Evolutionary conservation across 2,113 vertebrate genomes (phyloP), one percentile per base, ranked within the genome.

Genomic region (Pagrus major): DNA sequence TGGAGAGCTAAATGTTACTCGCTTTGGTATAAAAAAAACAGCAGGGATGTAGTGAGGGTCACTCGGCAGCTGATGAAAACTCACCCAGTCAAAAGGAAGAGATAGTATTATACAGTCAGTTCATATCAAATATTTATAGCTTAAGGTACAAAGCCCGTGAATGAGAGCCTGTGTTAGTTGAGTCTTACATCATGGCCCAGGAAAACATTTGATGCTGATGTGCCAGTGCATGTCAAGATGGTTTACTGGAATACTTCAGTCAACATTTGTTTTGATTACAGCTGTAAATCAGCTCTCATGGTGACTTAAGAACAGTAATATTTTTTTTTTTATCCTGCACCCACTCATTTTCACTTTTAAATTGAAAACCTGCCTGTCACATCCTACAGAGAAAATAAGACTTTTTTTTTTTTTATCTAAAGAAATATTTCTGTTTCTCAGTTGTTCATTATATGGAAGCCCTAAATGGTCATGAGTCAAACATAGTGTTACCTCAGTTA

Each of bases 1-100:
- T 83, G 65, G 61, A 44, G 72, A 81, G 46, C 33, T 75, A 67
- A 81, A 89, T 65, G 60, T 74, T 87, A 33, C 56, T 71, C 42
- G 80, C 54, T 73, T 60, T 63, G 76, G 86, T 88, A n/a, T n/a
- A n/a, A 44, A 68, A 54, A 78, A 75, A 63, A 23, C 73, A 87
- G 59, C 58, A 71, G 71, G 29, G 23, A 51, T 25, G 29, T 23
- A 46, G 25, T 47, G 44, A 6, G 21, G 55, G 44, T 72, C 49
- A 58, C 29, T 44, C 35, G 18, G 59, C 15, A 3, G 35, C 35
- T 64, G 76, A 76, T 76, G 61, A 47, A 68, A 86, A 69, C 29
- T 29, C 23, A 21, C 1, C 14, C 20, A 35, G 39, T 44, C 12
- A 71, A 60, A 71, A 76, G 20, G 71, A 64, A 55, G 29, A 73